Conservation (phyloP, 1,140 invertebrate genomes). For the Drosophila sucinea region DNA sequence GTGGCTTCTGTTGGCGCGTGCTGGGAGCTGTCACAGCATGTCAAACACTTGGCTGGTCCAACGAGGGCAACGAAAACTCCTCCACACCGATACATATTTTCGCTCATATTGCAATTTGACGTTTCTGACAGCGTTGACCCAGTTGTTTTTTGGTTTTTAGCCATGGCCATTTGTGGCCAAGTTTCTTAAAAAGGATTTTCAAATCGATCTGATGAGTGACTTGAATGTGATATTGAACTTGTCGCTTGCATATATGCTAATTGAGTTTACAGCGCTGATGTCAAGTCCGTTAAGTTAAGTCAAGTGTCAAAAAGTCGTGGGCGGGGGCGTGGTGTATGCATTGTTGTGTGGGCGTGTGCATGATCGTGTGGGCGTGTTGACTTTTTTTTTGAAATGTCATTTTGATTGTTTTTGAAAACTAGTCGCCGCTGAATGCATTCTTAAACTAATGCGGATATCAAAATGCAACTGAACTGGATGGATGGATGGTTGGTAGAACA, state of each 20-base stretch:
- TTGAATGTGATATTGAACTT: conserved; percentile 59
- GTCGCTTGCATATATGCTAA: conserved; percentile 55
- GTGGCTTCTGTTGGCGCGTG: conserved; percentile 49
- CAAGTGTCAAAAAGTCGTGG: conserved; percentile 38
- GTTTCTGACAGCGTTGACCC: conserved; percentile 67
- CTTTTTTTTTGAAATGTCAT: conserved; percentile 53
- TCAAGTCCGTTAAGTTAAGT: conserved; percentile 38
- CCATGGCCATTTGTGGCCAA: conserved; percentile 45
- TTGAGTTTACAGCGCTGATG: conserved; percentile 48
- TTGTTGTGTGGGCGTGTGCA: conserved; percentile 10
- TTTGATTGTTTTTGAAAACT: conserved; percentile 65
- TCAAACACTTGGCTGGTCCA: conserved; percentile 54
- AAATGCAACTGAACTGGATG: conserved; percentile 11
- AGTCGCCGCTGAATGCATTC: too few species aligned
- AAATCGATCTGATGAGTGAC: conserved; percentile 19
- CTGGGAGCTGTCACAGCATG: conserved; percentile 60
- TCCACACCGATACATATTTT: conserved; percentile 47
- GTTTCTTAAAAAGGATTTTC: conserved; percentile 66
- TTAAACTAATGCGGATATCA: conserved; percentile 61
- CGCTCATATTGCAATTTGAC: conserved; percentile 48
- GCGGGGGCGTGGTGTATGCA: conserved; percentile 39
- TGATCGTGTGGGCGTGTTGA: conserved; percentile 21
- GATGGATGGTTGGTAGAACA: neutral
- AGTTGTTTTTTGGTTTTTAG: conserved; percentile 36
- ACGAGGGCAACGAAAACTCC: conserved; percentile 40